phyloP scores from a whole-genome alignment of 2,113 vertebrate genomes.

The Ceyx margarethae region DNA sequence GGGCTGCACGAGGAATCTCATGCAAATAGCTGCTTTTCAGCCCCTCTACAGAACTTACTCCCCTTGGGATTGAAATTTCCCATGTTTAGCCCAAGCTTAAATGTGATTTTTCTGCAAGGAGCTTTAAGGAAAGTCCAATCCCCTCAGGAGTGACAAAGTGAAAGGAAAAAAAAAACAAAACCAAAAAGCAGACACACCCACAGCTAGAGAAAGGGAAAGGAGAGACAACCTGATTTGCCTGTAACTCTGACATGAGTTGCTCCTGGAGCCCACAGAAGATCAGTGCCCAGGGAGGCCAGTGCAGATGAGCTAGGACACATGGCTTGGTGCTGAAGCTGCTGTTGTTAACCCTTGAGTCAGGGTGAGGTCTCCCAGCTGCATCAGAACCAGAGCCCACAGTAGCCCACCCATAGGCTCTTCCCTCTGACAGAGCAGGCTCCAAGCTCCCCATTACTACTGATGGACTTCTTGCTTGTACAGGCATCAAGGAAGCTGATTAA shows the following conservation, averaged over 20 bases:
- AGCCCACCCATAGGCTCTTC: background rate
- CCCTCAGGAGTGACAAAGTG: background rate
- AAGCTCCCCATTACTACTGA: background rate
- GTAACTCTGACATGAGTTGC: background rate
- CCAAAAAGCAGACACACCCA: fast-evolving
- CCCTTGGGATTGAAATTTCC: background rate
- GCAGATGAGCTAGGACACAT: background rate
- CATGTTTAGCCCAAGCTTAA: background rate
- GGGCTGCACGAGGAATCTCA: background rate
- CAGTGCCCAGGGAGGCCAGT: background rate
- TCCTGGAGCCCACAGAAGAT: background rate
- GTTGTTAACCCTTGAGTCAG: background rate
- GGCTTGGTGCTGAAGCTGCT: background rate
- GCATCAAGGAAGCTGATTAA: background rate
- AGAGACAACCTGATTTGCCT: background rate
- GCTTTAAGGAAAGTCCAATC: background rate
- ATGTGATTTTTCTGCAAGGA: background rate
- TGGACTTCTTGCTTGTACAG: too few species aligned
- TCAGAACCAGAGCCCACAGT: background rate
- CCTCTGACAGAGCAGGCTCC: background rate
- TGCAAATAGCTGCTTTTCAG: background rate
- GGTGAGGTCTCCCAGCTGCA: background rate
- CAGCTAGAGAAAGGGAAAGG: background rate
- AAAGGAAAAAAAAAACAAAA: background rate
- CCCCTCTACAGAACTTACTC: background rate